phyloP scores from a whole-genome alignment of 2,113 vertebrate species.

The Clupea harengus region DNA sequence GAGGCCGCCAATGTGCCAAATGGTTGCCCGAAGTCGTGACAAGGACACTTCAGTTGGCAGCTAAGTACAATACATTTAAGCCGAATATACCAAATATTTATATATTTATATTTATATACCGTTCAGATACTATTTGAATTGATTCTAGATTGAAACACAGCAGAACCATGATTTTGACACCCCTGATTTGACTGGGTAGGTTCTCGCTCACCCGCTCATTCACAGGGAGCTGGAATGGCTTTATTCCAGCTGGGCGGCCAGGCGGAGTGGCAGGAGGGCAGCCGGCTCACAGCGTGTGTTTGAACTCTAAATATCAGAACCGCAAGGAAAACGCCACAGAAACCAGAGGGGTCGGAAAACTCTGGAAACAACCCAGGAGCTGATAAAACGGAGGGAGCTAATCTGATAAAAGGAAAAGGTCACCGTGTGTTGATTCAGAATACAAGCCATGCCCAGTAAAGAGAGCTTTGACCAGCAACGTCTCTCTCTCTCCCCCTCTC shows the following conservation, averaged over 20 bases:
- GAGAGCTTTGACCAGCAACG: background rate
- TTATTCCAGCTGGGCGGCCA: background rate
- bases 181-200: too few species aligned
- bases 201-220: background rate
- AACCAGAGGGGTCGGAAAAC: background rate
- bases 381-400: slow-evolving; percentile 35
- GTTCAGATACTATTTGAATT: too few species aligned
- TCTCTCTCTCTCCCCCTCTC: background rate
- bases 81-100: too few species aligned
- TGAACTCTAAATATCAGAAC: slow-evolving; percentile 25
- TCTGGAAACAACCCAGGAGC: background rate
- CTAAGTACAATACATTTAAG: too few species aligned
- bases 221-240: background rate
- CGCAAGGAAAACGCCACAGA: slow-evolving; percentile 8
- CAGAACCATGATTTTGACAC: too few species aligned
- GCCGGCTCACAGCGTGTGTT: background rate
- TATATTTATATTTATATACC: too few species aligned
- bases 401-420: slow-evolving; percentile 39
- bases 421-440: slow-evolving; percentile 23
- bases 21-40: too few species aligned
- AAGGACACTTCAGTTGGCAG: too few species aligned
- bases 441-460: background rate
- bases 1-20: too few species aligned
- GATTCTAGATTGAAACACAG: too few species aligned
- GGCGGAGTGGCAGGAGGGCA: background rate